Base-by-base conservation (phyloP, 2,797 vertebrate genomes). In the Anabacerthia variegaticeps region DNA sequence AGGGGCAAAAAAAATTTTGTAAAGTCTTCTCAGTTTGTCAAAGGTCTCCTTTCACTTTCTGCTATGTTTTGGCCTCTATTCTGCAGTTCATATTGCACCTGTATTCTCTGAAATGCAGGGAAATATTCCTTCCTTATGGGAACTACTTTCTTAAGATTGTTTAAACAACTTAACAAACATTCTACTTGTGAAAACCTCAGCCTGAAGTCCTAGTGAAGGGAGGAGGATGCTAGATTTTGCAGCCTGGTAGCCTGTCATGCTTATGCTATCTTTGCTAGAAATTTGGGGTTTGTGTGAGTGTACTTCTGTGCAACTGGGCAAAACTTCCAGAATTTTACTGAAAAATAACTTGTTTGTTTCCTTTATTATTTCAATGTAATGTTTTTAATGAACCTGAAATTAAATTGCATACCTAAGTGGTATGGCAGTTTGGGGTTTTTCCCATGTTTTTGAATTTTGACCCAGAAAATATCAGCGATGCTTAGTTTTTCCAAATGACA, bases 1-100 rank as follows among this genome's bases (percentile, higher is more conserved):
- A 5, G 52, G 3, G 4, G 3, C 7, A 30, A 0, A 30, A 58
- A 23, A 2, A 37, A 9, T n/a, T 58, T 16, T 37, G 8, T 32
- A 17, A 39, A 51, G 12, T 23, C 10, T 58, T 78, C 68, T 39
- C 27, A 26, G 0, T 62, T 55, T 69, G 13, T 72, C 12, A 41
- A 51, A 54, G 28, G 3, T 4, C 11, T 84, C 3, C 3, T 68
- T 88, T 63, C 18, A 15, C 7, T 63, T 68, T 55, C 30, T 84
- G 16, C 10, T 67, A 3, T 10, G 19, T 49, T 71, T 15, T 8
- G 39, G 73, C 28, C 52, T 51, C 7, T 34, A 28, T 84, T 76
- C 24, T 79, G 43, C 13, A 69, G 15, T 44, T 79, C 41, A 73
- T 28, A 51, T 34, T 52, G 18, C 14, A 34, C 6, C 22, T 66